Evolutionary conservation across 1,140 invertebrate genomes (phyloP), one percentile per base, ranked within the genome.

Genomic region (Pseudobourletiella spinata): DNA sequence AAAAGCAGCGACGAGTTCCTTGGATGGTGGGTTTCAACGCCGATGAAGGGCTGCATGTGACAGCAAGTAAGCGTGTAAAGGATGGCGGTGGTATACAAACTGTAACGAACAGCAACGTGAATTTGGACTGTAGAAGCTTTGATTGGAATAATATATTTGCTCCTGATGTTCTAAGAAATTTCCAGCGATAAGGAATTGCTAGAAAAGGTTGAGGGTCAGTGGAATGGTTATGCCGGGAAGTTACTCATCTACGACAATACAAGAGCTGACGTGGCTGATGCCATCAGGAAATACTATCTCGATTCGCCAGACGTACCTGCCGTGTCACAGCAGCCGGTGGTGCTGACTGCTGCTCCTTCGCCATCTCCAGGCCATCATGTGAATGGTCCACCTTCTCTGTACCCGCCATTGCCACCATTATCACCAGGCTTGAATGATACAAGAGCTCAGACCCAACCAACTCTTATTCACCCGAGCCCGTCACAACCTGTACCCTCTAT

Each of bases 1-100:
- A 56, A 0, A 30, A 32, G 26, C 64, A 65, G 48, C 24, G 30
- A 14, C 46, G 54, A 15, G 24, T 65, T 25, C 64, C 64, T 25
- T 61, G 59, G 64, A 65, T 65, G 16, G 29, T 51, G 1, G 64
- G 64, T 1, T 42, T 58, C 6, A 62, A 61, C n/a, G 22, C 55
- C 25, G 58, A 65, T 29, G 64, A 65, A 51, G 64, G 55, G 20
- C 25, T 65, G 14, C 26, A n/a, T 4, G 46, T 51, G 2, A 65
- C 59, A 3, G 43, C 52, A 58, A 60, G 63, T 65, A 57, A 59
- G 15, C 46, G 6, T 60, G 14, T 29, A 30, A n/a, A n/a, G n/a
- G n/a, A n/a, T n/a, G n/a, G n/a, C n/a, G n/a, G n/a, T n/a, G n/a
- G n/a, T n/a, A n/a, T n/a, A n/a, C n/a, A n/a, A n/a, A n/a, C n/a